Base-by-base conservation (phyloP, 2,888 invertebrate genomes). In the Philereme transversata region DNA sequence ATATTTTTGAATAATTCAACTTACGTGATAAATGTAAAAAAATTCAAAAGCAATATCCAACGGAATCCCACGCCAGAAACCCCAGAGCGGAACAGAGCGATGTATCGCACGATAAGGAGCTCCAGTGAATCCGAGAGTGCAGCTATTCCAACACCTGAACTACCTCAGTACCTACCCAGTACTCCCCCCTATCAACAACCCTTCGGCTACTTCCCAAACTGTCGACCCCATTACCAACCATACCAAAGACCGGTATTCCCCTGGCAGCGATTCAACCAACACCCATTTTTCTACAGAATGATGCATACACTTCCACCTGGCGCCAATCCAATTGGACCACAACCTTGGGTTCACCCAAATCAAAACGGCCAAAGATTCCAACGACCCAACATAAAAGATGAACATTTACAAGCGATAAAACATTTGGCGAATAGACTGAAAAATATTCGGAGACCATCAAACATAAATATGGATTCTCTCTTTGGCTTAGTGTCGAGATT, bases 21-120 rank as follows among this genome's bases (percentile, higher is more conserved):
- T n/a, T 90, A 88, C 70, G 70, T 72, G 4, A 55, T 91, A 1
- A 83, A 89, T 72, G 40, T 89, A 34, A 68, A 77, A 9, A 76
- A 70, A 54, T 65, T 66, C 4, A 60, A 38, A 48, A 11, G 4
- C n/a, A 54, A 9, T 7, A 11, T 10, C 4, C 45, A 36, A 8
- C 35, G 11, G 0, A 45, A 40, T 4, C 9, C 51, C 34, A 52
- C 36, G 1, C 10, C 34, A 6, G 7, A n/a, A 10, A n/a, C 43
- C n/a, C 10, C 53, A 22, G 22, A 22, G 22, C 22, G 22, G 22
- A 22, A 43, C 50, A 53, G 53, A 50, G 35, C 50, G 4, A 47
- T 47, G 50, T 33, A 38, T 41, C 46, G 41, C 1, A 53, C 46
- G 36, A 47, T 58, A 11, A 38, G 35, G 5, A 55, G 55, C 35